Base-by-base conservation (phyloP, 2,888 invertebrate species). In the Euproctis similis region DNA sequence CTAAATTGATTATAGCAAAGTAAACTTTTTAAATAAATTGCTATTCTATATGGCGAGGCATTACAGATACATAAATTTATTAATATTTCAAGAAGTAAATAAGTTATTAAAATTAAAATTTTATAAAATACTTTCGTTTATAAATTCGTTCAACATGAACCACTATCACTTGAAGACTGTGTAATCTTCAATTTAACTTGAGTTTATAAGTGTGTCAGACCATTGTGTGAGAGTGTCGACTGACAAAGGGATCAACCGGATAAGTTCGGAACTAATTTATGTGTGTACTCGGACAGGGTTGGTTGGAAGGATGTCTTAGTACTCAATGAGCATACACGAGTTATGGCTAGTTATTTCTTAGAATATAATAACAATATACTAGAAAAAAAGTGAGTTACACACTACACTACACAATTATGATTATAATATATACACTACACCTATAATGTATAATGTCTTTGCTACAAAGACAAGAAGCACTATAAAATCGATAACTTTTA, bases 121-220 rank as follows among this genome's bases (percentile, higher is more conserved):
- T 23, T 29, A n/a, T n/a, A 30, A 14, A 28, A 25, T 32, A 44
- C 29, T 35, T 34, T 16, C 21, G 12, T 11, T 29, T 20, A 7
- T 12, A 13, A 31, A 26, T 36, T 39, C 42, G 57, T 59, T 54
- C 30, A 39, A 11, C 51, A 44, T 48, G 51, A 31, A 26, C 43
- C 43, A 35, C 39, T 48, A 51, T 46, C 46, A 31, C 42, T 43
- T 12, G 30, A 37, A 39, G 46, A 73, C 67, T 74, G 69, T 48
- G 33, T 31, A 38, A 22, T 29, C 24, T 34, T 26, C 38, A 40
- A 37, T 37, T 46, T 48, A 41, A 47, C 50, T 37, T 46, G 53
- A 55, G 52, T 59, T 61, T 74, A 67, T 73, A 72, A 66, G 56
- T 39, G 52, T 50, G 47, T 28, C 48, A 42, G n/a, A 31, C 35